These are phyloP conservation scores for Zhuqinia jingwanae DNA, from an alignment of 2,888 invertebrate species.

Conservation along the genomic window DNA sequence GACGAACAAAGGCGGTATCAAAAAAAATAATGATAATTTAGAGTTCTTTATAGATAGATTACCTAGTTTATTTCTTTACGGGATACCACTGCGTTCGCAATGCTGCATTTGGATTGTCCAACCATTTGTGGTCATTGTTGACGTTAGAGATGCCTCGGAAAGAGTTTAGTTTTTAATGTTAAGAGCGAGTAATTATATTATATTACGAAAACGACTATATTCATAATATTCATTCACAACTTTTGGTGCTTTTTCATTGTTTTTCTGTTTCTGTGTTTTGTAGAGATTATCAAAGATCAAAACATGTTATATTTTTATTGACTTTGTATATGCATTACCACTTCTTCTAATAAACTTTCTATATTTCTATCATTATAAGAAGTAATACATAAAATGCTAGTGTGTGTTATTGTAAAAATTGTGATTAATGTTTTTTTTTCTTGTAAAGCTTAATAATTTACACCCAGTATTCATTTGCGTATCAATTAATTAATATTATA, in stretches of 20 bases:
- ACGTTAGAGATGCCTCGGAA: slow-evolving; percentile 48
- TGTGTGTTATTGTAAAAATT: slow-evolving; percentile 4
- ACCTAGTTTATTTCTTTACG: slow-evolving; percentile 21
- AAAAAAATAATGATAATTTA: too few relatives aligned
- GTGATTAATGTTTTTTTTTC: slow-evolving; percentile 11
- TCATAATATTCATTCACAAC: too few relatives aligned
- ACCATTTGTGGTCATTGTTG: slow-evolving; percentile 32
- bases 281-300: too few relatives aligned
- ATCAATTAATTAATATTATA: neutral
- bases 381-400: neutral
- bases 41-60: too few relatives aligned
- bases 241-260: slow-evolving; percentile 44
- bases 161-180: too few relatives aligned
- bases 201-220: too few relatives aligned
- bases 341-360: slow-evolving; percentile 48
- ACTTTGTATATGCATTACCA: slow-evolving; percentile 41
- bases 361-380: neutral
- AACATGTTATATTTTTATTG: slow-evolving; percentile 61
- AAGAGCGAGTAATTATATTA: too few relatives aligned
- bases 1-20: too few relatives aligned
- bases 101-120: slow-evolving; percentile 41
- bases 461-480: slow-evolving; percentile 52
- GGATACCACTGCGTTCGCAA: slow-evolving; percentile 47
- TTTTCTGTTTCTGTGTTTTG: neutral
- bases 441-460: slow-evolving; percentile 5